Evolutionary conservation across 35 echinoderm and acorn worm species (phyloP), one percentile per base, ranked within the genome.

Genomic region (Stichopus chloronotus): DNA sequence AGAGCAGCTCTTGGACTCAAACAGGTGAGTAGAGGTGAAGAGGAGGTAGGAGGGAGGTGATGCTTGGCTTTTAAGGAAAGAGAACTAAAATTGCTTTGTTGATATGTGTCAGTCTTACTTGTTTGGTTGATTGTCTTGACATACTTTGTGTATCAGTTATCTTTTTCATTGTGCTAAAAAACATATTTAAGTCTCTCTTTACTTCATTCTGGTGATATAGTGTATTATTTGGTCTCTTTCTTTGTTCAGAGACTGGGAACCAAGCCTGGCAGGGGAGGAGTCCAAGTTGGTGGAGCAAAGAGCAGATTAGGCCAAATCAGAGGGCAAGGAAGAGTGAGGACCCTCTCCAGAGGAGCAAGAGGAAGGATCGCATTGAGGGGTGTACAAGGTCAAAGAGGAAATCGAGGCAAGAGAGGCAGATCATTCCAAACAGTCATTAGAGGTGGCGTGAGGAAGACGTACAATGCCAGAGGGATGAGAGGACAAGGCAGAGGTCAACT

Each of bases 1-100:
- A 79, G 91, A 84, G 95, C 97, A 82, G 97, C 97, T 11, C 59
- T 96, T 11, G 84, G 93, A 16, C 56, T 93, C 21, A 53, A 53
- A 55, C 65, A 84, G 76, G 78, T 71, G 53, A 90, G 88, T 63
- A 74, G 63, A 17, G 30, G 30, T 43, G 30, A 43, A 43, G 30
- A 43, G 30, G 13, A 76, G 58, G 13, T 56, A 17, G 52, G n/a
- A 83, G 0, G 87, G 14, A 90, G 7, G 56, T 14, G 19, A 19
- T 56, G 21, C 55, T 87, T 53, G 20, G 83, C 19, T 56, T 14
- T 25, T 8, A 9, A 56, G 55, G 25, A 86, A 25, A 53, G 21
- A 9, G 19, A 86, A 11, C 25, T 21, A 56, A 25, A 7, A 59
- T 4, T 53, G 55, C n/a, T n/a, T 53, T 9, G 25, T 53, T 7